Conservation (phyloP, 2,797 vertebrate species). For the Girardinus metallicus region DNA sequence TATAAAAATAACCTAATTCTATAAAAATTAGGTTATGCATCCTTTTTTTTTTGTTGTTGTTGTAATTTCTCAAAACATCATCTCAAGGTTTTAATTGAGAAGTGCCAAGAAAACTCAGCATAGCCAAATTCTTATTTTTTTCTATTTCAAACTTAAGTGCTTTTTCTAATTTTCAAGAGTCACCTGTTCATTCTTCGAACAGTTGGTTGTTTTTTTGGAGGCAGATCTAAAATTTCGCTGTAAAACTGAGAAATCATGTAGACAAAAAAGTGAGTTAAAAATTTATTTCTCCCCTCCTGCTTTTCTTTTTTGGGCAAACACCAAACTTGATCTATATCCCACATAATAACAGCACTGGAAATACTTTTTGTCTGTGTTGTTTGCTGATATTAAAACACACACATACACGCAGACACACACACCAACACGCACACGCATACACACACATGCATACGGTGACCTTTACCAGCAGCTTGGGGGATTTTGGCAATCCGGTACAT, state of each 20-base stretch:
- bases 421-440: constrained; percentile 37
- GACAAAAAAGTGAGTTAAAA: constrained; percentile 37
- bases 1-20: not conserved
- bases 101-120: not conserved
- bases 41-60: not conserved
- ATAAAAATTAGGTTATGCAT: not conserved
- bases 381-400: constrained; percentile 51
- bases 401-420: constrained; percentile 9
- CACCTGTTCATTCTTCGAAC: constrained; percentile 11
- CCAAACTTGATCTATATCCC: constrained; percentile 64
- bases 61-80: not conserved
- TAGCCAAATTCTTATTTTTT: not conserved
- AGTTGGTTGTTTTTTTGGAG: constrained; percentile 7
- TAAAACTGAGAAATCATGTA: constrained; percentile 12
- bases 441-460: constrained; percentile 63
- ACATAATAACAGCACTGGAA: constrained; percentile 64
- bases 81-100: not conserved
- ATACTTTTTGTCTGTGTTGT: constrained; percentile 52
- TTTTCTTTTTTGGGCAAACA: constrained; percentile 64
- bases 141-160: not conserved
- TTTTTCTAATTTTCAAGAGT: constrained; percentile 6
- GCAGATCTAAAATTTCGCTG: not conserved
- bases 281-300: constrained; percentile 54
- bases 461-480: constrained; percentile 78
- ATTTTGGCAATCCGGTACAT: constrained; percentile 74